phyloP scores from a whole-genome alignment of 2,888 invertebrate species.

The Junonia oenone region DNA sequence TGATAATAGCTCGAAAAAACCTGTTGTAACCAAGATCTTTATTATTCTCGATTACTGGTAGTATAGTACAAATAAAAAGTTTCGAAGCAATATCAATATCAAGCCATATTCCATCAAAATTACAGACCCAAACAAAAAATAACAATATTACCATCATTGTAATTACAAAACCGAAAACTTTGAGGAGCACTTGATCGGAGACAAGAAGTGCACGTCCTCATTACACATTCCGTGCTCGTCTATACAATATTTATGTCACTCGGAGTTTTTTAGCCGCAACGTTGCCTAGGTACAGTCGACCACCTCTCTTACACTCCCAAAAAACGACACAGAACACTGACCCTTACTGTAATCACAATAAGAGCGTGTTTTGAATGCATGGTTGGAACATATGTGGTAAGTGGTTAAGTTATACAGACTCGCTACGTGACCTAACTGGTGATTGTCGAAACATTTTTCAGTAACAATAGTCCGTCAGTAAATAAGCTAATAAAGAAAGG shows the following conservation, averaged over 20 bases:
- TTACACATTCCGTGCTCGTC: conserved; percentile 65
- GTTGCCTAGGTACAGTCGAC: conserved; percentile 9
- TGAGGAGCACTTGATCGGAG: conserved; percentile 18
- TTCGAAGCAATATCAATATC: no score
- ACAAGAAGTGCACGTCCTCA: conserved; percentile 54
- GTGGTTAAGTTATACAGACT: conserved; percentile 6
- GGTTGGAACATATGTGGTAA: conserved; percentile 4
- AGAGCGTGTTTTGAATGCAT: not conserved
- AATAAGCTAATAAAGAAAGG: conserved; percentile 1
- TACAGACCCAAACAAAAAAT: no score
- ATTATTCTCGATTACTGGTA: no score
- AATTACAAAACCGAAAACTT: conserved; percentile 1
- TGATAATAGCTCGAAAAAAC: no score
- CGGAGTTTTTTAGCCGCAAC: conserved; percentile 46
- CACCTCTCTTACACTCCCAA: no score
- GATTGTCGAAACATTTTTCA: conserved; percentile 20
- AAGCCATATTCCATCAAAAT: no score
- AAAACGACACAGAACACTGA: not conserved
- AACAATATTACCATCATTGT: not conserved
- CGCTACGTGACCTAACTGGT: conserved; percentile 23
- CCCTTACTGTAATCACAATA: not conserved
- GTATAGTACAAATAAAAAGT: no score
- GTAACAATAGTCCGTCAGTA: conserved; percentile 16
- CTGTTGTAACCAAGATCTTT: no score
- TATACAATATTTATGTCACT: conserved; percentile 70